phyloP scores from a whole-genome alignment of 2,888 invertebrate species.

The Vannuccia rotundouncinata region DNA sequence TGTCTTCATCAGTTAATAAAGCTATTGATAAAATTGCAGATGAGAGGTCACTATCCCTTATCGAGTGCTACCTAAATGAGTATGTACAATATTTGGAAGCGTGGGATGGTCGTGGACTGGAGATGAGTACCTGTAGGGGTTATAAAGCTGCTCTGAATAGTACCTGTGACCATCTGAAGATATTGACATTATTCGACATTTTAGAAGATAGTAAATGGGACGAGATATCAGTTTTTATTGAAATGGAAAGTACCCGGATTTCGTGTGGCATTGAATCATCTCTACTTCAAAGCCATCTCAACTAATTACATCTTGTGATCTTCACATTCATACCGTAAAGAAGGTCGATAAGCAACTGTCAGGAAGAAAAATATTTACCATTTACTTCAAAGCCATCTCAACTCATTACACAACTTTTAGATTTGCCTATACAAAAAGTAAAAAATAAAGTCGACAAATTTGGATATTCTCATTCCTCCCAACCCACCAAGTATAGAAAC shows the following conservation, averaged over 20 bases:
- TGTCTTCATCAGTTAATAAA: not conserved
- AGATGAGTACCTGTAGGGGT: not conserved
- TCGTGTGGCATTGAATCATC: not conserved
- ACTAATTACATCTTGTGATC: not conserved
- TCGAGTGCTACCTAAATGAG: not conserved
- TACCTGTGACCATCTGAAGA: not conserved
- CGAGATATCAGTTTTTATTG: not conserved
- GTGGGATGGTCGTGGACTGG: not conserved
- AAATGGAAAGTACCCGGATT: not conserved
- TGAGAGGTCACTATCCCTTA: not conserved
- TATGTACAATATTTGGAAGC: not conserved
- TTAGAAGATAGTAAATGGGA: not conserved
- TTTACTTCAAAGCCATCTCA: not conserved
- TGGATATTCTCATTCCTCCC: not conserved
- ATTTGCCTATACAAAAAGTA: not conserved
- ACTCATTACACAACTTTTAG: not conserved
- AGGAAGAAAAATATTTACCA: not conserved
- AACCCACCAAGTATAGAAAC: not conserved
- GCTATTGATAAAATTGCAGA: not conserved
- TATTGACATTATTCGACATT: not conserved
- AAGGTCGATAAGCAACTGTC: not conserved
- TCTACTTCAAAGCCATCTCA: not conserved
- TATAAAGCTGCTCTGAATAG: not conserved
- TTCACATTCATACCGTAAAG: not conserved
- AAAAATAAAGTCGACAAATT: too few relatives aligned